These are phyloP conservation scores for Corvus hawaiiensis DNA, from an alignment of 2,113 vertebrate genomes.

Conservation along the genomic window DNA sequence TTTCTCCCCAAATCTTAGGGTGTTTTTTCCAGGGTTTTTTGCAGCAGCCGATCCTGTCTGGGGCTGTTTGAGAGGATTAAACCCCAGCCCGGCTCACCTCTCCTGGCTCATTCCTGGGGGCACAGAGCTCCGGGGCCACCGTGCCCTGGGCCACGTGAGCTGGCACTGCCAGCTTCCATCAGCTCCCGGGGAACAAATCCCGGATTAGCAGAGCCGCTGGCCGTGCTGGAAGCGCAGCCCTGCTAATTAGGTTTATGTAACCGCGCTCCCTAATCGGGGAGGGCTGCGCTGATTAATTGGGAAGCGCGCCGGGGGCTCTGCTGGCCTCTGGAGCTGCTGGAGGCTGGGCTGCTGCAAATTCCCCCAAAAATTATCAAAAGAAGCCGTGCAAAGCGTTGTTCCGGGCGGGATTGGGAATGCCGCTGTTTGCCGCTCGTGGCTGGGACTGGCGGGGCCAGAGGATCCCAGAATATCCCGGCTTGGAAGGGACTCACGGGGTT, in stretches of 20 bases:
- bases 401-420: background rate
- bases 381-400: rapidly evolving
- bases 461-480: background rate
- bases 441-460: rapidly evolving
- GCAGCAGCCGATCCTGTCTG: background rate
- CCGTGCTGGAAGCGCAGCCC: background rate
- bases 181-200: conserved; percentile 44
- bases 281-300: background rate
- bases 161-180: conserved; percentile 24
- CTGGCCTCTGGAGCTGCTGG: background rate
- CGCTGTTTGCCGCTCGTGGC: rapidly evolving
- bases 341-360: background rate
- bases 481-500: background rate
- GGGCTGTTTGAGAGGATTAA: background rate
- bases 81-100: background rate
- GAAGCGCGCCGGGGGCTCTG: background rate
- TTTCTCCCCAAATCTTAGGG: background rate
- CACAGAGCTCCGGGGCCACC: background rate
- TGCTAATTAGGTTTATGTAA: conserved; percentile 60
- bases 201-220: background rate
- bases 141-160: background rate
- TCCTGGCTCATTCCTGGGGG: background rate
- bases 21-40: background rate
- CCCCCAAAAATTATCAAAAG: background rate
- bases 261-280: background rate